Evolutionary conservation across 2,113 vertebrate genomes (phyloP), one percentile per base, ranked within the genome.

Genomic region (Ochotona princeps): DNA sequence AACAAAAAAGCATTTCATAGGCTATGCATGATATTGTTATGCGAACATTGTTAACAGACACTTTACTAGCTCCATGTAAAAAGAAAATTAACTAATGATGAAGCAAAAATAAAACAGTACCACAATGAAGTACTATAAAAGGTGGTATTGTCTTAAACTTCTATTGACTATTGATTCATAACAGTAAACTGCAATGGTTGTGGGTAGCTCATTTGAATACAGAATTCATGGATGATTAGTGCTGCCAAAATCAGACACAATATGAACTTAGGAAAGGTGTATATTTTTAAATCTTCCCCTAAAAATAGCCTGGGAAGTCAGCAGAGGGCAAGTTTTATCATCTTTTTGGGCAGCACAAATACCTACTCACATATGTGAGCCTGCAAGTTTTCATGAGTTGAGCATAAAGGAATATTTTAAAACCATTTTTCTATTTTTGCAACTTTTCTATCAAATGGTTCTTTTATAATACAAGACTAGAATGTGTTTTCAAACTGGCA

Each of bases 1-100:
- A 96, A 44, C 57, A 95, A 44, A 44, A 44, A 44, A 44, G 6
- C 38, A 44, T 6, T 81, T 67, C 60, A 76, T 95, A 95, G 89
- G 70, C 94, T 95, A 89, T 93, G 92, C 96, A 66, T 83, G 72
- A 89, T 79, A 47, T 93, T 35, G 35, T n/a, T n/a, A n/a, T n/a
- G 47, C 44, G 95, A 79, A 94, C 74, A 57, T 89, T 88, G 63
- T 92, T 57, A 57, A 69, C 21, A 82, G 44, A 79, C 82, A 61
- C 74, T 94, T 92, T 32, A 92, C 66, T 76, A 30, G 47, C 87
- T 89, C 1, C 74, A 8, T 88, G 80, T 87, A 94, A 97, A 90
- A 76, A 96, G 79, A 78, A 97, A 96, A 96, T 93, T 97, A 96
- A 97, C 97, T 95, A 95, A 85, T 92, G 90, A 92, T 83, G 92